These are phyloP conservation scores for Tapirus terrestris DNA, from an alignment of 2,113 vertebrate species.

Conservation along the genomic window DNA sequence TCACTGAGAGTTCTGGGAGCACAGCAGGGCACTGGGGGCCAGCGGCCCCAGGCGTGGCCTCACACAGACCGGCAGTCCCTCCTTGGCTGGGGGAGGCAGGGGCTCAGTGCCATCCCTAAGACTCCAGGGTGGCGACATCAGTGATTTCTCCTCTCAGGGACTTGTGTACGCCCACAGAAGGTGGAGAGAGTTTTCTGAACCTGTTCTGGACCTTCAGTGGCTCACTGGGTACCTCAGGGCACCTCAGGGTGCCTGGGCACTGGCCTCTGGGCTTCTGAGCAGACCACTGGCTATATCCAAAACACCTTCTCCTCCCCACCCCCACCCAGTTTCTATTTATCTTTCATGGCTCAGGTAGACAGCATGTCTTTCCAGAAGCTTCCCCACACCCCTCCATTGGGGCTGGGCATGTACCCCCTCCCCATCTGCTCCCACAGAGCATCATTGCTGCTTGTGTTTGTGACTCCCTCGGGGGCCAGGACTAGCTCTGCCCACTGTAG, in stretches of 20 bases:
- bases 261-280: neutral
- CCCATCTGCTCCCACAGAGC: neutral
- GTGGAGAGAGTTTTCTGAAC: neutral
- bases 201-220: neutral
- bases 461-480: neutral
- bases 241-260: neutral
- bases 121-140: neutral
- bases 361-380: neutral
- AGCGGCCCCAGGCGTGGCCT: neutral
- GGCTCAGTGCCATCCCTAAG: neutral
- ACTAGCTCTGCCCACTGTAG: neutral
- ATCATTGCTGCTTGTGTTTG: neutral
- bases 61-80: too few species aligned
- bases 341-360: neutral
- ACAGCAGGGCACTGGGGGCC: neutral
- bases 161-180: fast-evolving
- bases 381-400: neutral
- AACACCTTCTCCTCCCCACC: neutral
- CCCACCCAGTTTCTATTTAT: neutral
- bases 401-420: neutral
- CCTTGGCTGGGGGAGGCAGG: neutral
- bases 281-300: too few species aligned
- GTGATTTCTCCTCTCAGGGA: neutral
- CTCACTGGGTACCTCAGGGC: neutral
- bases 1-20: neutral